These are phyloP conservation scores for Aphrophora alni DNA, from an alignment of 2,888 invertebrate genomes.

Conservation along the genomic window DNA sequence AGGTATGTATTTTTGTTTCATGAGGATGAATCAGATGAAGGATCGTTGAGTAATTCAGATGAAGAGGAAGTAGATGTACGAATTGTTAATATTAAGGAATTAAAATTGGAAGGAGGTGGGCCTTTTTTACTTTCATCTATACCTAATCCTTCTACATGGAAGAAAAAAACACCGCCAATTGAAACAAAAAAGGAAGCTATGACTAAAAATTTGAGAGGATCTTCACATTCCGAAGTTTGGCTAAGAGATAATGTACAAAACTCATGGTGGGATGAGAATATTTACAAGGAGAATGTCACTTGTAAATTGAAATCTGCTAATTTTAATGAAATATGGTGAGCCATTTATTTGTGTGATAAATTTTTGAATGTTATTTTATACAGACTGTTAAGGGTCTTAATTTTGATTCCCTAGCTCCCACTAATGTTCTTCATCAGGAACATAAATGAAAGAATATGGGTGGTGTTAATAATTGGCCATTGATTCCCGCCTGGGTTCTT, in stretches of 20 bases:
- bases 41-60: not conserved
- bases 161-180: not conserved
- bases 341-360: no score
- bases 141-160: not conserved
- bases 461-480: no score
- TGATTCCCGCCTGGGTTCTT: no score
- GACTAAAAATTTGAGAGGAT: not conserved
- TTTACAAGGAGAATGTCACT: not conserved
- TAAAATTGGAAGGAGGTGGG: not conserved
- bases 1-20: not conserved
- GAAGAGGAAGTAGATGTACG: not conserved
- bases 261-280: not conserved
- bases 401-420: no score
- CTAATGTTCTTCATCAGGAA: no score
- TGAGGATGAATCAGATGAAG: not conserved
- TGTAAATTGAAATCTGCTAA: not conserved
- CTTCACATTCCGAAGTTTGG: not conserved
- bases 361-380: no score
- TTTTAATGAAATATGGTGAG: not conserved
- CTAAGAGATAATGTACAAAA: not conserved
- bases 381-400: no score
- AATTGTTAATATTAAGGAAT: not conserved
- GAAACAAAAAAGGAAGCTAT: not conserved
- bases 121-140: not conserved
- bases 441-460: no score